Conservation (phyloP, 2,113 vertebrate genomes). For the Cervus canadensis region DNA sequence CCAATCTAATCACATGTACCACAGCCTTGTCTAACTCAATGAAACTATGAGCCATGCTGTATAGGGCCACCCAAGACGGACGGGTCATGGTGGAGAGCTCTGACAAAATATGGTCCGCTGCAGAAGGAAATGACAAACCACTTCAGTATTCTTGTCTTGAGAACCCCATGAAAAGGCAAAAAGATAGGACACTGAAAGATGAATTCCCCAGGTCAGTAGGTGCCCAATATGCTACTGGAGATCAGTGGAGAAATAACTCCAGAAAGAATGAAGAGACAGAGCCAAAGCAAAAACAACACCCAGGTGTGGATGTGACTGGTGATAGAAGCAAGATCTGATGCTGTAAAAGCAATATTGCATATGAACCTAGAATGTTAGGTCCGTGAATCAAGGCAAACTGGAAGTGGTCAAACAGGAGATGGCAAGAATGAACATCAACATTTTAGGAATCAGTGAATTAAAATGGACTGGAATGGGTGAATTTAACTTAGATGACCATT, state of each 20-base stretch:
- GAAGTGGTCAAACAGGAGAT: background rate
- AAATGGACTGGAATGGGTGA: background rate
- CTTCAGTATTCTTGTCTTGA: background rate
- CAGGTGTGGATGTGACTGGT: background rate
- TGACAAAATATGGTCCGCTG: background rate
- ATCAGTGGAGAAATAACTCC: background rate
- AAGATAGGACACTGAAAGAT: background rate
- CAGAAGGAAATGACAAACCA: background rate
- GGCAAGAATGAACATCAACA: fast-evolving
- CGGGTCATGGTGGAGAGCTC: fast-evolving
- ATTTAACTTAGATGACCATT: background rate
- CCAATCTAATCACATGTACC: background rate
- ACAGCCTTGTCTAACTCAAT: background rate
- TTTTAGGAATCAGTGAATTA: background rate
- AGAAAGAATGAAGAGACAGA: background rate
- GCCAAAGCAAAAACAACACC: background rate
- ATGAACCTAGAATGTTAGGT: background rate
- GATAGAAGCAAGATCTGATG: fast-evolving
- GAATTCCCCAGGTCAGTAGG: background rate
- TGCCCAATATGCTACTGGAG: background rate
- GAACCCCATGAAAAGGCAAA: background rate
- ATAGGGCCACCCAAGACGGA: background rate
- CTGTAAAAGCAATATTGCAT: background rate
- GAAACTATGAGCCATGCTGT: background rate
- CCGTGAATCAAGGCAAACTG: background rate